phyloP scores from a whole-genome alignment of 2,797 vertebrate genomes.

The Thunnus albacares region DNA sequence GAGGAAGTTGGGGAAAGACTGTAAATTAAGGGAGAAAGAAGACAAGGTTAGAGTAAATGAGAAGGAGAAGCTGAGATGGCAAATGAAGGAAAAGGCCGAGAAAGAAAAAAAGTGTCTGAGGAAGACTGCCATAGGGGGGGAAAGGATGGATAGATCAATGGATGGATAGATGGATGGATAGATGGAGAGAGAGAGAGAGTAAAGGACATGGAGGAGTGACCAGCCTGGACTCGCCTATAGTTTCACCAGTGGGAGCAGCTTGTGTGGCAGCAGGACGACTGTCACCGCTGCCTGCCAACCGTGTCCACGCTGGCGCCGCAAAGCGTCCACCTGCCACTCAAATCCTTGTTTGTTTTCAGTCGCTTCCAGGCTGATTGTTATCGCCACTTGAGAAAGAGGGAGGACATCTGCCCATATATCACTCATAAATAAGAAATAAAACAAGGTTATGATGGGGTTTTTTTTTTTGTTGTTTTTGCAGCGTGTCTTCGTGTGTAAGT shows the following conservation, averaged over 20 bases:
- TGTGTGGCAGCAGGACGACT: conserved; percentile 84
- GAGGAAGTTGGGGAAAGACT: conserved; percentile 12
- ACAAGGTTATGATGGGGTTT: neutral
- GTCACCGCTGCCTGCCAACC: conserved; percentile 81
- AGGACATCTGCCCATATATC: neutral
- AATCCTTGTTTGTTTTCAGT: conserved; percentile 52
- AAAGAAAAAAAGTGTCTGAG: neutral
- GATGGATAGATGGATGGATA: conserved; percentile 14
- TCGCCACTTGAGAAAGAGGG: conserved; percentile 8
- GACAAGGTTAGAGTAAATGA: conserved; percentile 13
- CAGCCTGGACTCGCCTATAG: conserved; percentile 53
- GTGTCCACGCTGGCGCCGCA: conserved; percentile 65
- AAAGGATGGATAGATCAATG: neutral
- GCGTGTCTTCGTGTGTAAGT: neutral
- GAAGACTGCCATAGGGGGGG: neutral
- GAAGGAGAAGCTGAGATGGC: neutral
- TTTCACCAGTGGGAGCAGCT: conserved; percentile 81
- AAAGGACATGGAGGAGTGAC: conserved; percentile 54
- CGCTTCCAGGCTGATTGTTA: conserved; percentile 46
- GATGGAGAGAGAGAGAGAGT: conserved; percentile 35
- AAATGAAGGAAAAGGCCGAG: neutral
- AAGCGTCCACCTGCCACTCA: conserved; percentile 83
- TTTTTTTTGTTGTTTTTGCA: neutral
- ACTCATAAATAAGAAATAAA: neutral
- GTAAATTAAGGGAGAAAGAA: conserved; percentile 20